These are phyloP conservation scores for Crocidura indochinensis DNA, from an alignment of 2,797 vertebrate genomes.

Conservation along the genomic window DNA sequence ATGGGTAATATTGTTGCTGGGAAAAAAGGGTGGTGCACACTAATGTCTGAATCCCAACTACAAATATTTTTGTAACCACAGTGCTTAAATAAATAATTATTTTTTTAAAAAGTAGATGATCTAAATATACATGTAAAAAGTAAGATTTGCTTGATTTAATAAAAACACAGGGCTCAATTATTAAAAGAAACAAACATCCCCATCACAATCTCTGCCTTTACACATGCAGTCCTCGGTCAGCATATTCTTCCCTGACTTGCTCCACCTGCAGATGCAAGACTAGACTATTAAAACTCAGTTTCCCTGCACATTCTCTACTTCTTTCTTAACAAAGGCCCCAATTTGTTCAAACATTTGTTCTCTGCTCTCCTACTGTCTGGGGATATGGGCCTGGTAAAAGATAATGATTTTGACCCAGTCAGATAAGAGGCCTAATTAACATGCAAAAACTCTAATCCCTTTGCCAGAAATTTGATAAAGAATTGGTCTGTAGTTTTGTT, in stretches of 20 bases:
- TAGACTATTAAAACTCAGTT: neutral
- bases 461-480: no score
- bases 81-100: no score
- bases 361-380: neutral
- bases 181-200: neutral
- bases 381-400: neutral
- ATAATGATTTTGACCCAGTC: neutral
- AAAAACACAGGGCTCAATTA: no score
- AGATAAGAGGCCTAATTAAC: neutral
- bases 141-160: no score
- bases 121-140: no score
- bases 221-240: neutral
- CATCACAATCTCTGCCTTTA: neutral
- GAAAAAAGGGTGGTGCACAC: no score
- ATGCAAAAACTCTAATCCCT: neutral
- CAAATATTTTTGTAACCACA: no score
- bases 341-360: slow-evolving; percentile 18
- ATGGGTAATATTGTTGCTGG: no score
- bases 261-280: no score
- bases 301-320: neutral
- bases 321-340: neutral
- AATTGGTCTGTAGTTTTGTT: no score
- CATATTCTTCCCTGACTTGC: neutral
- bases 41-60: no score
- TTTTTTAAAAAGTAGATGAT: no score